phyloP scores from a whole-genome alignment of 1,140 invertebrate genomes.

The Xylocopa sonorina region DNA sequence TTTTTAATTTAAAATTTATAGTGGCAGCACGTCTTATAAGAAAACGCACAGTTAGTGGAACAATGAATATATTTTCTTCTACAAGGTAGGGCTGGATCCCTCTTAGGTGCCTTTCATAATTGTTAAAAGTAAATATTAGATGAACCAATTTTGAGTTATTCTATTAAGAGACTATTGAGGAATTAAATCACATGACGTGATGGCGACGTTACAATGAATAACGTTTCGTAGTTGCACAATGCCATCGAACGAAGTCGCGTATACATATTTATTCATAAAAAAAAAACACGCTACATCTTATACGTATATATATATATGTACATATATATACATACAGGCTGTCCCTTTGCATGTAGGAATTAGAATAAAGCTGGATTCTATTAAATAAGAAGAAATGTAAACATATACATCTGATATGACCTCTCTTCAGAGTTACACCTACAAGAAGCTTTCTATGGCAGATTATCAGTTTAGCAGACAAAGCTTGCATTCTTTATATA shows the following conservation, averaged over 20 bases:
- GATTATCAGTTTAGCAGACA: no score
- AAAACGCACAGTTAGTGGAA: constrained; percentile 87
- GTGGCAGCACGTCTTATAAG: constrained; percentile 87
- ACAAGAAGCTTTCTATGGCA: no score
- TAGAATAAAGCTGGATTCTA: no score
- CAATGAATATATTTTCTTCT: constrained; percentile 87
- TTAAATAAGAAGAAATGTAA: no score
- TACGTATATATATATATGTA: constrained; percentile 34
- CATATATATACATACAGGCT: no score
- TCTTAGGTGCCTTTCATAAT: constrained; percentile 73
- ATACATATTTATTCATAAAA: constrained; percentile 51
- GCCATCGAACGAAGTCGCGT: constrained; percentile 43
- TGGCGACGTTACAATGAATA: constrained; percentile 47
- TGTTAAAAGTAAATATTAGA: constrained; percentile 66
- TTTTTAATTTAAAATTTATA: constrained; percentile 80
- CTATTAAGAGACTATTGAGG: constrained; percentile 25
- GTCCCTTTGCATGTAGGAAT: no score
- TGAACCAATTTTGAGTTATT: constrained; percentile 58
- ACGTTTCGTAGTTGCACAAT: constrained; percentile 54
- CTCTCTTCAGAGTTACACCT: no score
- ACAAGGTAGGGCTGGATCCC: constrained; percentile 78
- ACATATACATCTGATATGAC: no score
- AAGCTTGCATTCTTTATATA: no score
- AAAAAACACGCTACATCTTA: constrained; percentile 43
- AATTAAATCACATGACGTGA: constrained; percentile 38